Evolutionary conservation across 2,888 invertebrate species (phyloP).

Genomic region (Pardosa pseudoannulata): DNA sequence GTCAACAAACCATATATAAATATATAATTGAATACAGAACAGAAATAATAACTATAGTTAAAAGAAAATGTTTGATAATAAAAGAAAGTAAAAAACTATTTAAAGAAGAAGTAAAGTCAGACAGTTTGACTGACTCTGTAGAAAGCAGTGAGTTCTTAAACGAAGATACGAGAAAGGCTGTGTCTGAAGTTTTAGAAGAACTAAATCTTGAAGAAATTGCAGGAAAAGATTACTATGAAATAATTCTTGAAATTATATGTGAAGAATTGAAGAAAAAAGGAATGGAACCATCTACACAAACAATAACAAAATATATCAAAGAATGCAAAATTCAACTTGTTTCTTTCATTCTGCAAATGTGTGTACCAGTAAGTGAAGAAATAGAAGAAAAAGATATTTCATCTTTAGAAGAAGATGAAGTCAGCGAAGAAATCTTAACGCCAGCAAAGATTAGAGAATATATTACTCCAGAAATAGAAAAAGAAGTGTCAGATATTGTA

Average conservation of each 20-base stretch:
- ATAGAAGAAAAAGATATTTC: conserved; percentile 9
- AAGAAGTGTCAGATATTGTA: neutral
- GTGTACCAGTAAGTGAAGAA: neutral
- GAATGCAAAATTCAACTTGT: conserved; percentile 22
- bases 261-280: conserved; percentile 23
- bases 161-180: neutral
- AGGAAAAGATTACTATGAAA: conserved; percentile 8
- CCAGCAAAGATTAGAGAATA: neutral
- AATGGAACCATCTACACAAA: conserved; percentile 5
- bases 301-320: conserved; percentile 34
- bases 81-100: no score
- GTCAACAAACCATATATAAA: conserved; percentile 14
- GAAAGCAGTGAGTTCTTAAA: neutral
- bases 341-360: neutral
- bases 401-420: conserved; percentile 3
- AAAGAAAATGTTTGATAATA: conserved; percentile 1
- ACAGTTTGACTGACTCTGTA: neutral
- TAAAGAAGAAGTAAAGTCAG: neutral
- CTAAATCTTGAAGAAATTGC: neutral
- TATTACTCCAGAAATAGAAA: neutral
- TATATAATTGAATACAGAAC: conserved; percentile 39
- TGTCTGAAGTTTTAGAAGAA: neutral
- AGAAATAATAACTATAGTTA: conserved; percentile 42
- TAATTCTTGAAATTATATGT: conserved; percentile 13
- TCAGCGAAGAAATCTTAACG: neutral